Conservation (phyloP, 53 echinoderm and acorn worm genomes). For the Holothuria scabra region DNA sequence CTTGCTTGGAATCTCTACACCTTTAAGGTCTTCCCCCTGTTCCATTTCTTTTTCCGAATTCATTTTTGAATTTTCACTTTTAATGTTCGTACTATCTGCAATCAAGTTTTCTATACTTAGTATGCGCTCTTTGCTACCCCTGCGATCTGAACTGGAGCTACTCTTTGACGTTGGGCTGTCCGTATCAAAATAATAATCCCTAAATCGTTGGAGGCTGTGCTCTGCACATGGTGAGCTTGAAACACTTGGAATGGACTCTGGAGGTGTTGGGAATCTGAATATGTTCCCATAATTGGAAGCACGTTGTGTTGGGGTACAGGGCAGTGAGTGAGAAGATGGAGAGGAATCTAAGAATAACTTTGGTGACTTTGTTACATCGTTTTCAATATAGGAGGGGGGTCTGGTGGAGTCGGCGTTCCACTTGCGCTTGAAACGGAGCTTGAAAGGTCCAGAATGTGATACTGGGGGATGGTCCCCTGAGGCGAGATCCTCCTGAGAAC, state of each 20-base stretch:
- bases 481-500: slow-evolving; percentile 53
- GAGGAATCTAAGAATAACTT: slow-evolving; percentile 77
- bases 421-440: slow-evolving; percentile 96
- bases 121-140: slow-evolving; percentile 59
- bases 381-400: slow-evolving; percentile 83
- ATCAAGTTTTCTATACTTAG: slow-evolving; percentile 69
- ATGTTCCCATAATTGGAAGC: slow-evolving; percentile 65
- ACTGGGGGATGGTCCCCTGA: slow-evolving; percentile 27
- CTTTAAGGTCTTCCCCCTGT: background rate
- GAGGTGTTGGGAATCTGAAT: slow-evolving; percentile 93
- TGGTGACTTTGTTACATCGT: slow-evolving; percentile 89
- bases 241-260: slow-evolving; percentile 65
- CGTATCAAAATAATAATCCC: slow-evolving; percentile 94
- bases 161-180: slow-evolving; percentile 53
- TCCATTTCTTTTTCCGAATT: background rate
- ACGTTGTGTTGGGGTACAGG: slow-evolving; percentile 94
- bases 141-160: slow-evolving; percentile 30
- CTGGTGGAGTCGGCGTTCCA: slow-evolving; percentile 88
- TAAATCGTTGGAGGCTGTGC: slow-evolving; percentile 81
- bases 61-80: background rate
- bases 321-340: slow-evolving; percentile 84
- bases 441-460: slow-evolving; percentile 83
- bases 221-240: slow-evolving; percentile 53
- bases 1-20: background rate
- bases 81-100: background rate